Evolutionary conservation across 2,888 invertebrate species (phyloP).

Genomic region (Helicoverpa assulta): DNA sequence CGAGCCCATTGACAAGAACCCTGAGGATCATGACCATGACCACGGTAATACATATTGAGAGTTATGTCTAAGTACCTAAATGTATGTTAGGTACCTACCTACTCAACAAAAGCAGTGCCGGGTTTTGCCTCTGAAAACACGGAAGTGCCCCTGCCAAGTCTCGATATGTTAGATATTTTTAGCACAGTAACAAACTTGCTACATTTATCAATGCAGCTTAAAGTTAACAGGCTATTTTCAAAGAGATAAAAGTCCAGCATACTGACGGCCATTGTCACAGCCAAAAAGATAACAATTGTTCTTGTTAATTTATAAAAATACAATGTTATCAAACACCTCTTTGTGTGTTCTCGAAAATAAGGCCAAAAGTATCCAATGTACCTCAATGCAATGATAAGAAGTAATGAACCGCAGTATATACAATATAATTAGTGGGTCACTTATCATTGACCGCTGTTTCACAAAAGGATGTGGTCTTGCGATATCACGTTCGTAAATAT

Average conservation of each 20-base stretch:
- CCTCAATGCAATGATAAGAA: constrained; percentile 31
- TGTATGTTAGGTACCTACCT: too few species aligned
- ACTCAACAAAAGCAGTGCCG: too few species aligned
- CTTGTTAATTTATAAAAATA: constrained; percentile 25
- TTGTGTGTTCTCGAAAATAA: constrained; percentile 19
- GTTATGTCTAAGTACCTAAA: too few species aligned
- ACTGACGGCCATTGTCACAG: too few species aligned
- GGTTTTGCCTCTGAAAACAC: too few species aligned
- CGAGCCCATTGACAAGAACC: constrained; percentile 71
- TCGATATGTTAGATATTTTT: too few species aligned
- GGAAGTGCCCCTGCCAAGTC: too few species aligned
- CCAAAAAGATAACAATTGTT: constrained; percentile 30
- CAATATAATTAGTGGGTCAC: constrained; percentile 19
- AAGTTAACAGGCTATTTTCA: too few species aligned
- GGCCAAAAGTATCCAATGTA: constrained; percentile 8
- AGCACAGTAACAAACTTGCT: too few species aligned
- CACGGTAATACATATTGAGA: constrained; percentile 54
- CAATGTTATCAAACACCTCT: constrained; percentile 51
- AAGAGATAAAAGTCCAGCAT: too few species aligned
- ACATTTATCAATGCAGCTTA: too few species aligned
- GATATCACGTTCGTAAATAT: constrained; percentile 17
- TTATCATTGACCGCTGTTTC: constrained; percentile 39
- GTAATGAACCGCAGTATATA: constrained; percentile 12
- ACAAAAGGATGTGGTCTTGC: constrained; percentile 45
- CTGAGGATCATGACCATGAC: constrained; percentile 61